Evolutionary conservation across 1,140 invertebrate species (phyloP), one percentile per base, ranked within the genome.

Genomic region (Grapholita molesta): DNA sequence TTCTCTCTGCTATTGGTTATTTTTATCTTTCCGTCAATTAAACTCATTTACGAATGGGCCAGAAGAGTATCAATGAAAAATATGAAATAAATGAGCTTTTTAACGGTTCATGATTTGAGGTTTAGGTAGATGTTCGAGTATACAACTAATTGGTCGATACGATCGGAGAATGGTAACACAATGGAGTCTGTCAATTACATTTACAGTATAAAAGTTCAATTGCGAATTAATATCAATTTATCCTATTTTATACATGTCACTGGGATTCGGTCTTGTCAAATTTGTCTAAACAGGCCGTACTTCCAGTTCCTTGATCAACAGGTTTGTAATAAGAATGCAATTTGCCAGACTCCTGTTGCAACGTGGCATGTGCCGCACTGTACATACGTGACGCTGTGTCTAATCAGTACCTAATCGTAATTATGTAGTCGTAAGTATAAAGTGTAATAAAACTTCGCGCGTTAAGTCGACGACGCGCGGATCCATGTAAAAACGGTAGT

Each of bases 381-480:
- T 89, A 84, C 86, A 89, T 79, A 89, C 83, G 53, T 55, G 33
- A 83, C 79, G 74, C 77, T 80, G 79, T 83, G 78, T 88, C 80
- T 82, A 77, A 82, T 90, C 83, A 88, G 81, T 88, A 87, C 82
- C 78, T 86, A 84, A 85, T 76, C 61, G 72, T 78, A 75, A 72
- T 74, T 67, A 38, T 64, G 21, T 84, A 87, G 82, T 77, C 69
- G 33, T 87, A 86, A 89, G 84, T 77, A 64, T 84, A 80, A 77
- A 82, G 71, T 79, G 69, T 67, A 70, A n/a, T n/a, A n/a, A 74
- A 75, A 74, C 68, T 76, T 66, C 77, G 73, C 78, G 74, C 72
- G 77, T 70, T 77, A 79, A 76, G 77, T 86, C 77, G 77, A 72
- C 74, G 77, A 64, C 28, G 28, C 67, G 72, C 77, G 74, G 28